Conservation (phyloP, 2,888 invertebrate species). For the Diarsia brunnea region DNA sequence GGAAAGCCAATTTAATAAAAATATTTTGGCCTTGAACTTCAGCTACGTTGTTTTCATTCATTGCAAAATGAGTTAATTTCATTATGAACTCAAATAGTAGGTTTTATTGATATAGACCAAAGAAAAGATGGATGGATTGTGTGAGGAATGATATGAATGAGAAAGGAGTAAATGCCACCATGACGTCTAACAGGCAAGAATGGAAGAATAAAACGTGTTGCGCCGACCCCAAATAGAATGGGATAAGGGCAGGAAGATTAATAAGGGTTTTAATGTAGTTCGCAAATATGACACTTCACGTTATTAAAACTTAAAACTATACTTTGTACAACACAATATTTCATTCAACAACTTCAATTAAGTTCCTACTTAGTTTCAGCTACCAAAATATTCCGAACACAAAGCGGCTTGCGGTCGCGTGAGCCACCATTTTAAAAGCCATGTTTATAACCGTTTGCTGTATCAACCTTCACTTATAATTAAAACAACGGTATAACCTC, state of each 20-base stretch:
- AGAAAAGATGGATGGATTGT: no score
- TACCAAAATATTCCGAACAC: conserved; percentile 31
- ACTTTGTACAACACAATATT: conserved; percentile 1
- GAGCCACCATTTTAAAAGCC: conserved; percentile 37
- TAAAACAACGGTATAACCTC: conserved; percentile 24
- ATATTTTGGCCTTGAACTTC: conserved; percentile 15
- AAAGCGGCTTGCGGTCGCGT: conserved; percentile 34
- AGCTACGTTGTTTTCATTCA: neutral
- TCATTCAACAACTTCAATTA: conserved; percentile 33
- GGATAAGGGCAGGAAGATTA: no score
- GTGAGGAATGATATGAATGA: no score
- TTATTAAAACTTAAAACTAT: neutral
- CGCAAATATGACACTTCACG: neutral
- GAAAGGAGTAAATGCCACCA: no score
- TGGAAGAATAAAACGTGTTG: no score
- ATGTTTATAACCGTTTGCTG: conserved; percentile 37
- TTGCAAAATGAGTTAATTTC: neutral
- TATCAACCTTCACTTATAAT: conserved; percentile 48
- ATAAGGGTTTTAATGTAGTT: neutral
- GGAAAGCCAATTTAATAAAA: neutral
- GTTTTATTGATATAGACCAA: neutral
- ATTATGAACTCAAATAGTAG: neutral
- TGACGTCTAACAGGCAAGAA: no score
- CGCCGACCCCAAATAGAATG: no score
- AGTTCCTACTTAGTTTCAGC: conserved; percentile 7